phyloP scores from a whole-genome alignment of 2,888 invertebrate genomes.

The Pristionchus entomophagus region DNA sequence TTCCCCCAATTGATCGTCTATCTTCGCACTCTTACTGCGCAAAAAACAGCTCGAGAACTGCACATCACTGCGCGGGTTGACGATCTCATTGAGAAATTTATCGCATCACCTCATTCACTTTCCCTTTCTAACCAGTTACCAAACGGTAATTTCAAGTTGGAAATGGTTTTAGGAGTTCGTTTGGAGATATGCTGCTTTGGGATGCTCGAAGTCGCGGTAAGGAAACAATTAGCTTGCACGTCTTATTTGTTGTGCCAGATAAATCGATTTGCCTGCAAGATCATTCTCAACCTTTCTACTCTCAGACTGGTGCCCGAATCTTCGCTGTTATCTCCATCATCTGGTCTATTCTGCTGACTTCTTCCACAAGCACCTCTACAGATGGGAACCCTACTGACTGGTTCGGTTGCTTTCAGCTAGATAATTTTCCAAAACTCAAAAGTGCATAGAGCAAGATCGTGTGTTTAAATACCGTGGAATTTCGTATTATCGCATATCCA shows the following conservation, averaged over 20 bases:
- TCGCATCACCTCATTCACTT: neutral
- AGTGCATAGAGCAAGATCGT: too few species aligned
- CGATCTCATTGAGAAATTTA: neutral
- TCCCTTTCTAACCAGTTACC: neutral
- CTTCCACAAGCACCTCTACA: constrained; percentile 29
- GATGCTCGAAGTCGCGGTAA: neutral
- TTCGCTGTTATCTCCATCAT: constrained; percentile 16
- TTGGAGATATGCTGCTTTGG: neutral
- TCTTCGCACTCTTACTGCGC: neutral
- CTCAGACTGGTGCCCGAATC: neutral
- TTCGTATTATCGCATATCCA: too few species aligned
- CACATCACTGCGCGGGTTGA: neutral
- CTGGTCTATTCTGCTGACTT: neutral
- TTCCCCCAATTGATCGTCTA: too few species aligned
- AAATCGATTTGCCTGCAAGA: neutral
- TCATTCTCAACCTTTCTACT: neutral
- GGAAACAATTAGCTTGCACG: neutral
- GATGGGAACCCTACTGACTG: constrained; percentile 13
- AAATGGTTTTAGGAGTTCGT: neutral
- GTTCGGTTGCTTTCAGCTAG: neutral
- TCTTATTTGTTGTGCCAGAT: neutral
- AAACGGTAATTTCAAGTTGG: neutral
- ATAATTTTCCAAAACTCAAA: neutral
- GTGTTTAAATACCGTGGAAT: too few species aligned
- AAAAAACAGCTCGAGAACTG: neutral